phyloP scores from a whole-genome alignment of 2,888 invertebrate species.

The Caradrina clavipalpis region DNA sequence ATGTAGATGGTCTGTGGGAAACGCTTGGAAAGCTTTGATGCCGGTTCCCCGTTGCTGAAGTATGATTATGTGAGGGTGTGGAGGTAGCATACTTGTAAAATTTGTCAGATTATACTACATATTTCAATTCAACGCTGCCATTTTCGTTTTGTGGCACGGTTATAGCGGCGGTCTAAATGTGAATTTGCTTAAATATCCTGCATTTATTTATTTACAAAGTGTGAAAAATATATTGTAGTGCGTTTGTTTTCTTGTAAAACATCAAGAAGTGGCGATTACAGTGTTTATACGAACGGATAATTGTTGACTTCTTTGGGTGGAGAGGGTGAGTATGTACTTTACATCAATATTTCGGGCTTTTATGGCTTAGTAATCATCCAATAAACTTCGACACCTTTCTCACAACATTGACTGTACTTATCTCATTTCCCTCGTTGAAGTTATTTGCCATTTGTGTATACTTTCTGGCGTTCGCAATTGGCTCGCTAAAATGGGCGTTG shows the following conservation, averaged over 20 bases:
- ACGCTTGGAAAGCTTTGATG: constrained; percentile 15
- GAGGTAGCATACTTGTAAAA: constrained; percentile 56
- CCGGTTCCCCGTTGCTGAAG: constrained; percentile 19
- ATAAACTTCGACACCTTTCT: constrained; percentile 25
- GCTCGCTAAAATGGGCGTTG: constrained; percentile 84
- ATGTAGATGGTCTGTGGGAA: constrained; percentile 46
- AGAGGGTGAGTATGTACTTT: constrained; percentile 86
- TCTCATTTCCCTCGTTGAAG: constrained; percentile 10
- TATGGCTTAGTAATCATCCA: constrained; percentile 64
- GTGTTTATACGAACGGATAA: constrained; percentile 74
- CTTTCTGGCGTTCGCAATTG: constrained; percentile 40
- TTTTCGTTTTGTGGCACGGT: constrained; percentile 90
- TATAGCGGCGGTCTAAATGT: constrained; percentile 83
- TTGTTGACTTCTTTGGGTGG: constrained; percentile 85
- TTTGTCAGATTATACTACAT: constrained; percentile 66
- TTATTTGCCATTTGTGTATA: constrained; percentile 22
- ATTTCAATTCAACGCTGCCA: constrained; percentile 87
- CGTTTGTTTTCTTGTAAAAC: constrained; percentile 71
- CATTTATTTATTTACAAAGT: constrained; percentile 74
- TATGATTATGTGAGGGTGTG: constrained; percentile 54
- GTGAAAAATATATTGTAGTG: constrained; percentile 72
- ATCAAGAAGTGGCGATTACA: constrained; percentile 68
- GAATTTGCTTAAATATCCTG: constrained; percentile 75
- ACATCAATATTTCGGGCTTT: constrained; percentile 76
- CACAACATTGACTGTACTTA: constrained; percentile 23